Conservation (phyloP, 2,888 invertebrate species). For the Agrotis clavis region DNA sequence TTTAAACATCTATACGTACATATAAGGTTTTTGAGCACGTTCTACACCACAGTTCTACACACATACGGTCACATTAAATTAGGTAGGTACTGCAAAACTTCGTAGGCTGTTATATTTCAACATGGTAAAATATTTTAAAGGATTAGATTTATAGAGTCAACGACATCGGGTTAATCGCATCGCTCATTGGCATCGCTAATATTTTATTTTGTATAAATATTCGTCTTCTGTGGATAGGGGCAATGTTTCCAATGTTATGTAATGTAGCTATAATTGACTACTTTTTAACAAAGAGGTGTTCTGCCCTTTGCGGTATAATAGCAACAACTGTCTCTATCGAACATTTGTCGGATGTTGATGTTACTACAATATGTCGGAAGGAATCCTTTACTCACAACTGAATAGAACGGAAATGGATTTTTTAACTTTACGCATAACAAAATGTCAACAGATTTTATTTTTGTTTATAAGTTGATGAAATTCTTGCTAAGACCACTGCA, state of each 20-base stretch:
- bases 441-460: slow-evolving; percentile 2
- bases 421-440: slow-evolving; percentile 10
- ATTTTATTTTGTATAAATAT: neutral
- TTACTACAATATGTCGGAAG: neutral
- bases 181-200: too few relatives aligned
- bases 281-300: neutral
- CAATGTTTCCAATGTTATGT: neutral
- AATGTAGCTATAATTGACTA: neutral
- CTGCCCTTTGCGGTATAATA: neutral
- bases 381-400: slow-evolving; percentile 31
- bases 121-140: neutral
- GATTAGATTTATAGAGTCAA: neutral
- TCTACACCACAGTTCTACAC: too few relatives aligned
- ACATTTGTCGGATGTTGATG: slow-evolving; percentile 9
- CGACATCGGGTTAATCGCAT: too few relatives aligned
- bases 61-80: neutral
- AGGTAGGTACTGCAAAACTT: neutral
- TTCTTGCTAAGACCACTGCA: slow-evolving; percentile 38
- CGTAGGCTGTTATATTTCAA: too few relatives aligned
- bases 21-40: neutral
- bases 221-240: neutral
- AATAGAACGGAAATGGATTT: slow-evolving; percentile 20
- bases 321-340: neutral
- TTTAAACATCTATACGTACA: too few relatives aligned
- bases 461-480: slow-evolving; percentile 33